These are phyloP conservation scores for Tachina lurida DNA, from an alignment of 2,888 invertebrate genomes.

Conservation along the genomic window DNA sequence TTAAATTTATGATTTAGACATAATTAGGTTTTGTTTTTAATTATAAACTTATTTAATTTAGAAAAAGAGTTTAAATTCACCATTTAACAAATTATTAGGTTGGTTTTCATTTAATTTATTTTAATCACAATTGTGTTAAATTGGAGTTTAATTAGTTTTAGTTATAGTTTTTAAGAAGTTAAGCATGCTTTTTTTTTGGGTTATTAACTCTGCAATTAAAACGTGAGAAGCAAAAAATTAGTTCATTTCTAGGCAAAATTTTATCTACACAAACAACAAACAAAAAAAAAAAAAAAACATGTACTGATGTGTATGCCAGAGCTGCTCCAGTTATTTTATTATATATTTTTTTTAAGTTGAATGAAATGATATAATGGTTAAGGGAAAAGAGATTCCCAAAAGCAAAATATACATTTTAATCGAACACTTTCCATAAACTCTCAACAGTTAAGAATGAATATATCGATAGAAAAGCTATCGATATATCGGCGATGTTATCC, in stretches of 20 bases:
- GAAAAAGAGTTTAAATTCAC: constrained; percentile 50
- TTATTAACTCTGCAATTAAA: constrained; percentile 70
- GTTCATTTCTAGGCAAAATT: constrained; percentile 62
- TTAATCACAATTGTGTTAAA: constrained; percentile 59
- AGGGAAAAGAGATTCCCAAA: neutral
- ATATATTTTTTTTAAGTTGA: too few relatives aligned
- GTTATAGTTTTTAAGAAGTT: constrained; percentile 43
- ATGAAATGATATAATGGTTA: neutral
- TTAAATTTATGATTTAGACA: constrained; percentile 1
- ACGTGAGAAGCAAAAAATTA: constrained; percentile 68
- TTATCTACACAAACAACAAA: constrained; percentile 38
- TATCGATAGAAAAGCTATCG: too few relatives aligned
- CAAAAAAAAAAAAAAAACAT: constrained; percentile 35
- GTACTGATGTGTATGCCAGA: constrained; percentile 44
- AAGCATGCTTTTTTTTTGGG: constrained; percentile 66
- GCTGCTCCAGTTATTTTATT: constrained; percentile 4
- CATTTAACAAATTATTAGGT: constrained; percentile 9
- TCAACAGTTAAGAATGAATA: too few relatives aligned
- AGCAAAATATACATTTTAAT: neutral
- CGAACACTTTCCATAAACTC: neutral
- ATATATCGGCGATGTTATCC: too few relatives aligned
- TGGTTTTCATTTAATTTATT: constrained; percentile 52
- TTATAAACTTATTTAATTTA: constrained; percentile 59
- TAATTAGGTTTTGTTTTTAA: constrained; percentile 23
- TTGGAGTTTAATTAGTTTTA: constrained; percentile 54